Evolutionary conservation across 2,113 vertebrate species (phyloP).

Genomic region (Eurypyga helias): DNA sequence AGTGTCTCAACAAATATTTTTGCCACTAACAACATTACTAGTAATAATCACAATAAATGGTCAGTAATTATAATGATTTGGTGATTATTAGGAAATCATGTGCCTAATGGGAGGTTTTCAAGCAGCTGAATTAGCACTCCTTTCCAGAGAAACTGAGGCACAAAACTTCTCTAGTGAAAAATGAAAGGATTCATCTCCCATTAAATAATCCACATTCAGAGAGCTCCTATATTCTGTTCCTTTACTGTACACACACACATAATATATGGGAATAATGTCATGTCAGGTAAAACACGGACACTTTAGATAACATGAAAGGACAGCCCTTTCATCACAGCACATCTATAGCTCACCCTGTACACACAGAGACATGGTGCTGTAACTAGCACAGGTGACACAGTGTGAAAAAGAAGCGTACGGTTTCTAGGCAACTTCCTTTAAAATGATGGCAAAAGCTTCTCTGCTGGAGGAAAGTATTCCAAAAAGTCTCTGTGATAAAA

Average conservation of each 20-base stretch:
- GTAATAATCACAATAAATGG: not conserved
- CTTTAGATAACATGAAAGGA: not conserved
- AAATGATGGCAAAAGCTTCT: not conserved
- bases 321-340: not conserved
- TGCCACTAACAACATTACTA: not conserved
- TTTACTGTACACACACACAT: not conserved
- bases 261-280: not conserved
- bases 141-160: not conserved
- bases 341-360: accelerated
- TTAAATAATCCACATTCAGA: not conserved
- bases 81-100: not conserved
- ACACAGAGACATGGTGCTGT: not conserved
- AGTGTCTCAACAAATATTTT: not conserved
- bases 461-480: not conserved
- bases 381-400: not conserved
- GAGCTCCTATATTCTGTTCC: not conserved
- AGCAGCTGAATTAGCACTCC: not conserved
- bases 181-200: not conserved
- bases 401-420: not conserved
- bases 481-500: not conserved
- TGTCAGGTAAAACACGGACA: not conserved
- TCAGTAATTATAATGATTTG: not conserved
- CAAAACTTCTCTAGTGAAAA: not conserved
- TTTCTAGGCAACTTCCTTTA: conserved; percentile 21
- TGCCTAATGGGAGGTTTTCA: not conserved